Conservation (phyloP, 2,888 invertebrate species). For the Abrostola triplasia region DNA sequence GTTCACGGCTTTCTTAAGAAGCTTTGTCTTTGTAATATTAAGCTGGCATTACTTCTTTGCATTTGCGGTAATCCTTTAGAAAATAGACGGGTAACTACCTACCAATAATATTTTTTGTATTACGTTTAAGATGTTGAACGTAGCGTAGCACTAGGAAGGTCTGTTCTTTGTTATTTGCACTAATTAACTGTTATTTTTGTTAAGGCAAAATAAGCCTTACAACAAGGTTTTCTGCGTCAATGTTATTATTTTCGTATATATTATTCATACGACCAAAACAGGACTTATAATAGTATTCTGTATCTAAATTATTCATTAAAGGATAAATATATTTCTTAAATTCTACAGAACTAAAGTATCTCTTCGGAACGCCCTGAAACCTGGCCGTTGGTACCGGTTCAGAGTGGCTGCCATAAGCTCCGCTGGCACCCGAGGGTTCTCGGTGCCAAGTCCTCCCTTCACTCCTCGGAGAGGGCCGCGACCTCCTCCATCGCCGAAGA, state of each 20-base stretch:
- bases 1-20: constrained; percentile 21
- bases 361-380: constrained; percentile 88
- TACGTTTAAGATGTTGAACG: too few relatives aligned
- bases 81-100: background rate
- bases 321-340: constrained; percentile 7
- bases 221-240: too few relatives aligned
- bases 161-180: too few relatives aligned
- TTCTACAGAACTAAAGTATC: constrained; percentile 83
- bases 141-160: too few relatives aligned
- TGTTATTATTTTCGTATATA: too few relatives aligned
- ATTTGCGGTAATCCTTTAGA: background rate
- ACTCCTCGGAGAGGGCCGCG: constrained; percentile 88
- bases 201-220: too few relatives aligned
- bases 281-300: too few relatives aligned
- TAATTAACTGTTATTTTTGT: too few relatives aligned
- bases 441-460: constrained; percentile 88
- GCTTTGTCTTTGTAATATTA: constrained; percentile 20
- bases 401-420: constrained; percentile 93
- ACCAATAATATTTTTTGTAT: too few relatives aligned
- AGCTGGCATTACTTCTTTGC: background rate
- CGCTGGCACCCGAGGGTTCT: constrained; percentile 92
- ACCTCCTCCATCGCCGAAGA: constrained; percentile 89
- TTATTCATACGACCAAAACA: too few relatives aligned
- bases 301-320: too few relatives aligned
- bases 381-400: constrained; percentile 94